A percentile compares a stretch with the other conserved stretches of the same genome.
Evolutionary conservation across 2,888 invertebrate species (phyloP).

Genomic region (Iphiclides podalirius): DNA sequence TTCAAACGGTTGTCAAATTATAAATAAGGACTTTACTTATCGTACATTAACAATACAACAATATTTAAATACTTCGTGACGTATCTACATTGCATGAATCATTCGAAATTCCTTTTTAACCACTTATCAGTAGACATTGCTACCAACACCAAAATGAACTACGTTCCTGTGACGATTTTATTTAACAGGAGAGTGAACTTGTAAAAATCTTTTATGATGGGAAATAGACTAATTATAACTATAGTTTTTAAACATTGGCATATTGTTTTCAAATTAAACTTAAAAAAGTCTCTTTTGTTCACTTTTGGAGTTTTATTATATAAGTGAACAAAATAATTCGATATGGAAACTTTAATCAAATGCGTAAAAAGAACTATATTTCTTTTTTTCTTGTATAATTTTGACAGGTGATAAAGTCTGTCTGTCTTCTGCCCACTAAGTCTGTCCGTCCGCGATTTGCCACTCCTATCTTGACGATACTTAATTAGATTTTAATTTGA

Average conservation of each 20-base stretch:
- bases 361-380: conserved; percentile 33
- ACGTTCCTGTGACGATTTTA: conserved; percentile 27
- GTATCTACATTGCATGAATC: conserved; percentile 46
- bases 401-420: conserved; percentile 57
- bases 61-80: conserved; percentile 28
- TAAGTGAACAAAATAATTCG: too few relatives aligned
- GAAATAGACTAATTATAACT: too few relatives aligned
- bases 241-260: too few relatives aligned
- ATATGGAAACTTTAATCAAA: too few relatives aligned
- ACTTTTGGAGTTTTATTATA: too few relatives aligned
- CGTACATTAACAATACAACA: background rate
- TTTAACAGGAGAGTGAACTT: background rate
- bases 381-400: conserved; percentile 29
- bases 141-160: conserved; percentile 27
- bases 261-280: too few relatives aligned
- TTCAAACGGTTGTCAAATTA: too few relatives aligned
- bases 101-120: conserved; percentile 53
- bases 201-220: too few relatives aligned
- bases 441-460: conserved; percentile 67
- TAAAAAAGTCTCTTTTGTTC: too few relatives aligned
- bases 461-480: conserved; percentile 63
- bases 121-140: conserved; percentile 34
- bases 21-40: background rate
- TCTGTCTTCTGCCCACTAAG: conserved; percentile 33
- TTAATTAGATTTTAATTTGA: conserved; percentile 45